These are phyloP conservation scores for Charina bottae DNA, from an alignment of 2,113 vertebrate genomes.

Conservation along the genomic window DNA sequence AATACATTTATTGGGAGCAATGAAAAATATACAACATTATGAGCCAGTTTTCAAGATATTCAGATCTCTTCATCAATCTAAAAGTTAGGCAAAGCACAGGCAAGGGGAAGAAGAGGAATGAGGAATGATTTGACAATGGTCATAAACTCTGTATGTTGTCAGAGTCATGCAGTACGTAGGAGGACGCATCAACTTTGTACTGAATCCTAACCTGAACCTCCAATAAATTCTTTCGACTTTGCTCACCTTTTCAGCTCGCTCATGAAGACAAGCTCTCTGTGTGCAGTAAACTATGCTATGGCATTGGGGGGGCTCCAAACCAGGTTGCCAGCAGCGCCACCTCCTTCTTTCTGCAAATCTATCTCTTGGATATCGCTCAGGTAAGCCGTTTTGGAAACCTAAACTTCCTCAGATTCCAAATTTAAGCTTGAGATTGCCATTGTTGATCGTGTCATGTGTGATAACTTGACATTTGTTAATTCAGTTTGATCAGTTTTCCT, in stretches of 20 bases:
- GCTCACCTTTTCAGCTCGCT: conserved; percentile 65
- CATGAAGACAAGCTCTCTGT: conserved; percentile 78
- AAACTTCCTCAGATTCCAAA: neutral
- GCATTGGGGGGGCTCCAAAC: conserved; percentile 92
- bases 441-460: neutral
- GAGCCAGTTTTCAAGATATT: neutral
- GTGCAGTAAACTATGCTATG: conserved; percentile 90
- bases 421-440: neutral
- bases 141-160: neutral
- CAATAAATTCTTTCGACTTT: conserved; percentile 20
- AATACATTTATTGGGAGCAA: neutral
- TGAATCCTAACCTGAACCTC: neutral
- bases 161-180: neutral
- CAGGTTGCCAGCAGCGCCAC: conserved; percentile 90
- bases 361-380: conserved; percentile 92
- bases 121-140: neutral
- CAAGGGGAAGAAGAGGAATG: neutral
- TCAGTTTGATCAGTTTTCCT: neutral
- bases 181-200: neutral
- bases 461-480: neutral
- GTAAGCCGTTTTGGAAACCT: conserved; percentile 69
- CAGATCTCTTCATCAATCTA: neutral
- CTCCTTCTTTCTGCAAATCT: conserved; percentile 95
- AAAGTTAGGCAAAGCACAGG: neutral
- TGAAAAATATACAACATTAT: neutral